Base-by-base conservation (phyloP, 2,113 vertebrate species). In the Eulemur rufifrons region DNA sequence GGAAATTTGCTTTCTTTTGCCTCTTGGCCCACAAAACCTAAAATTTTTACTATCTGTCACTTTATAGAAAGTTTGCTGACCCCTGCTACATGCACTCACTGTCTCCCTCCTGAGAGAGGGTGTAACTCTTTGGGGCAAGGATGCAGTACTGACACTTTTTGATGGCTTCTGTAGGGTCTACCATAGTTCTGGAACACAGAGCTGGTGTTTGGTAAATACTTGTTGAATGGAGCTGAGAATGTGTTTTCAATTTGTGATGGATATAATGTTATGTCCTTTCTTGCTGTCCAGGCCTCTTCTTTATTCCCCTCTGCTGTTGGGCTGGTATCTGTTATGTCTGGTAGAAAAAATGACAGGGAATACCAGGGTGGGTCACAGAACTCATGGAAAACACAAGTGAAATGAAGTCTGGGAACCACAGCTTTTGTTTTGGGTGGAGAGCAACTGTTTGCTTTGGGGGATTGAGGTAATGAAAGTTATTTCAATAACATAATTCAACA, bases 381-480 rank as follows among this genome's bases (percentile, higher is more conserved):
- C 95, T 97, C 97, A 95, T 95, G 96, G 95, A 95, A 97, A 97
- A 97, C 89, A 91, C 95, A 95, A 96, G 77, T 78, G 91, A 94
- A 97, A 95, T 96, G 83, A 90, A 90, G 89, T 80, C 89, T 97
- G 97, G 97, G 98, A 98, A 97, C 78, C 71, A 84, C 76, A 74
- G 86, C 91, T 96, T 97, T 98, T 97, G 97, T 97, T 98, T 96
- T 97, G 98, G 98, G 98, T 97, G 98, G 97, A 96, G 97, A 97
- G 89, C 80, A 96, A 89, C 80, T 96, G 94, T 96, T 97, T 95
- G 97, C 98, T 97, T 97, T 96, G 92, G 98, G 97, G 98, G 95
- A 98, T 96, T 98, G 98, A 98, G 97, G 98, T 98, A 98, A 98
- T 98, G 97, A 98, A 98, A 98, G 94, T 97, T 96, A 96, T 98